Conservation (phyloP, 2,888 invertebrate species). For the Leucophenga maculata region DNA sequence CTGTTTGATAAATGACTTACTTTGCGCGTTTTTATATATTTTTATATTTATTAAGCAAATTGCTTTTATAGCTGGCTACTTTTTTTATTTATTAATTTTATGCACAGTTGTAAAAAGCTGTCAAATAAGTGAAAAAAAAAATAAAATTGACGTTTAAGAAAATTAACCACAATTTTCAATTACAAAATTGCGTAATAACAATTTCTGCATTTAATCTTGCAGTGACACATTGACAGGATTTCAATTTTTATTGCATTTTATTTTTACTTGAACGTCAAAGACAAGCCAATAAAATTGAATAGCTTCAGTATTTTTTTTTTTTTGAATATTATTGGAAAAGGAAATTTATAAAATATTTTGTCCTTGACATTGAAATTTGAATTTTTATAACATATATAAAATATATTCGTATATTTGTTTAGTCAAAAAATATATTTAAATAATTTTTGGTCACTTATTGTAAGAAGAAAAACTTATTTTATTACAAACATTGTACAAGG, state of each 20-base stretch:
- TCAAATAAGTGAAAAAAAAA: too few species aligned
- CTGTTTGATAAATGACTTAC: slow-evolving; percentile 47
- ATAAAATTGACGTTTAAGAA: not conserved
- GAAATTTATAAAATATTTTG: too few species aligned
- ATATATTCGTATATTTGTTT: too few species aligned
- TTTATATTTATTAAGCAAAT: not conserved
- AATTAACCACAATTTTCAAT: slow-evolving; percentile 44
- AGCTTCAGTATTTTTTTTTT: not conserved
- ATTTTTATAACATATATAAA: too few species aligned
- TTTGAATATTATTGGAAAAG: not conserved
- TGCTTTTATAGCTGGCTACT: slow-evolving; percentile 10
- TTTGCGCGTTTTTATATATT: slow-evolving; percentile 15
- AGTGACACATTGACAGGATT: slow-evolving; percentile 35
- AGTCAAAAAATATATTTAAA: too few species aligned
- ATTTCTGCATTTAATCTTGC: slow-evolving; percentile 3
- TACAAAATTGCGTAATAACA: slow-evolving; percentile 24
- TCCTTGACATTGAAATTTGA: too few species aligned
- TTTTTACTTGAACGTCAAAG: not conserved
- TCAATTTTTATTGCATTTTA: not conserved
- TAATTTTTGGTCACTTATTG: too few species aligned
- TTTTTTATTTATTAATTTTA: slow-evolving; percentile 13
- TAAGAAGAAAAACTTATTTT: too few species aligned
- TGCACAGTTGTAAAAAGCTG: not conserved
- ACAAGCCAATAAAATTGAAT: too few species aligned
- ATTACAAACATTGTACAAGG: too few species aligned